Evolutionary conservation across 2,113 vertebrate genomes (phyloP), one percentile per base, ranked within the genome.

Genomic region (Aythya baeri): DNA sequence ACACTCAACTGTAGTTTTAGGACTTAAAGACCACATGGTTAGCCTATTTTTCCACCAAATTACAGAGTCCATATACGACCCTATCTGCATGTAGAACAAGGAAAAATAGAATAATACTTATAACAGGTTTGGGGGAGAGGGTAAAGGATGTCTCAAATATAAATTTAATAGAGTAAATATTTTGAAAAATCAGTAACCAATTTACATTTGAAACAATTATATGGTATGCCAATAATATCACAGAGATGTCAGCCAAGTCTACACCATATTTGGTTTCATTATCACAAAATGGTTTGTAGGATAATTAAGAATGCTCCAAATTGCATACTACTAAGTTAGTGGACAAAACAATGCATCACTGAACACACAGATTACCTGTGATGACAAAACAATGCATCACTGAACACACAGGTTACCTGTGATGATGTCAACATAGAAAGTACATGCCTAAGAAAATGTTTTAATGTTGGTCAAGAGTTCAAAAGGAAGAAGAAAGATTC

Each of bases 261-360:
- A 76, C 59, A 67, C 95, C 74, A 34, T 78, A 94, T 94, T 96
- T 93, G 81, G 91, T 84, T 94, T 92, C 86, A 90, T 90, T 93
- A 93, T 79, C 86, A 91, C 78, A 89, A 95, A 95, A 91, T 73
- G 74, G 92, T 74, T 86, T 92, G 86, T 74, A 70, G 81, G 71
- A 92, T 89, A 93, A 96, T 94, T 93, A 94, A 91, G 94, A 81
- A 92, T 91, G 77, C 78, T 96, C 93, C 80, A 92, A 95, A 94
- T 78, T 88, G 80, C 91, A 83, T 72, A 68, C 73, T 93, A 68
- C 75, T 74, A 73, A 95, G 85, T 91, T 95, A 91, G 92, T 29
- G 86, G 73, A 93, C 93, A 96, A 88, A 95, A 86, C 90, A 91
- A 86, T 62, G 74, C 73, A 86, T 78, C 75, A 66, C 80, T 44